Evolutionary conservation across 1,140 invertebrate species (phyloP), one percentile per base, ranked within the genome.

Genomic region (Gryllus bimaculatus): DNA sequence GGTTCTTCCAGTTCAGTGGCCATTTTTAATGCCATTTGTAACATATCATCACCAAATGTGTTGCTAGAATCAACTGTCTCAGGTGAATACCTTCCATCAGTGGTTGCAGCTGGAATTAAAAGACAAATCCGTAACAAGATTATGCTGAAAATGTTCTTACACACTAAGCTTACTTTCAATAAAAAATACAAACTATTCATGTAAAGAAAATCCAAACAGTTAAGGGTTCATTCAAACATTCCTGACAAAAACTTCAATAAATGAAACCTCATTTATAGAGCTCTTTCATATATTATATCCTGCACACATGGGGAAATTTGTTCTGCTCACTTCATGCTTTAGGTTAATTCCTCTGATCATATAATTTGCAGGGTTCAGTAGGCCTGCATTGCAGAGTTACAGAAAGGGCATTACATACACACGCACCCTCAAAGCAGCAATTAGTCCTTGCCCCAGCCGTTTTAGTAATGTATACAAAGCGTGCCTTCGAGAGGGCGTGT

Each of bases 11-110:
- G 90, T 91, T 95, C 93, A 8, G 86, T 87, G 39, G 94, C 94
- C 93, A 96, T 95, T 85, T 95, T 93, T 3, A 96, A 84, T 8
- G 94, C 94, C 90, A 95, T 95, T 86, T 96, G 93, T 2, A 96
- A 85, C 88, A 96, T 92, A 83, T 96, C 94, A 80, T 95, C 94
- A 8, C 93, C 93, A 82, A 93, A 93, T 0, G 91, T 88, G 82
- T 92, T 92, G 82, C 89, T 91, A 5, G 88, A 86, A 80, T 89
- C 90, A 8, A 88, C 89, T 8, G 83, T 84, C 83, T 89, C 89
- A 6, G 91, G 90, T 84, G 90, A 91, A 81, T 89, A 90, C 79
- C 83, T 85, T 80, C 86, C 86, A 66, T 87, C 87, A 83, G 84
- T 84, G 18, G 79, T 74, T 47, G 47, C 47, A 20, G 47, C 79